Evolutionary conservation across 2,113 vertebrate species (phyloP).

Genomic region (Sylvietta virens): DNA sequence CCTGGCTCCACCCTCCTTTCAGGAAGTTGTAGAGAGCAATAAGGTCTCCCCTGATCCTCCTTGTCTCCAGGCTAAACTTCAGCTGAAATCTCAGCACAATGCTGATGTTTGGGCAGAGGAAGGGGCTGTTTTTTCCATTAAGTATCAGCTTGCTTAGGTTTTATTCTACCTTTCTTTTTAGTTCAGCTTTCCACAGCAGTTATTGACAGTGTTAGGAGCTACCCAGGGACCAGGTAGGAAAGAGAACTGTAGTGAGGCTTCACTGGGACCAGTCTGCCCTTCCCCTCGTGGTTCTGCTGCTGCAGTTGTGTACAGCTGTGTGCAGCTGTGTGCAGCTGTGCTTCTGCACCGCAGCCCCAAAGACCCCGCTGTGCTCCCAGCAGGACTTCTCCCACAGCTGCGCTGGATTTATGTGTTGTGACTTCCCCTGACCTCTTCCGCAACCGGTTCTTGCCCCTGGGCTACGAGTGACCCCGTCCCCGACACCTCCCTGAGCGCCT

Average conservation of each 20-base stretch:
- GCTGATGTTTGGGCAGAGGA: background rate
- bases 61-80: background rate
- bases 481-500: background rate
- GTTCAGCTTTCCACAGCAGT: background rate
- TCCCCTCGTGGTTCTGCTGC: background rate
- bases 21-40: background rate
- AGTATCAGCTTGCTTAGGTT: background rate
- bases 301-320: background rate
- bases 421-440: background rate
- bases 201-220: background rate
- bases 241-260: background rate
- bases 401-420: background rate
- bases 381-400: background rate
- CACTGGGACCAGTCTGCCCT: background rate
- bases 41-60: background rate
- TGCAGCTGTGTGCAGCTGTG: background rate
- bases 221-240: background rate
- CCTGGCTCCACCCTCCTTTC: background rate
- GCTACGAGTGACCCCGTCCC: background rate
- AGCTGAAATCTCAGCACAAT: background rate
- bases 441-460: background rate
- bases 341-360: fast-evolving
- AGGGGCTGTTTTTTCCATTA: background rate
- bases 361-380: fast-evolving
- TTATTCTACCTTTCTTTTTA: background rate